phyloP scores from a whole-genome alignment of 2,113 vertebrate species.

The mouse (Mus musculus) region DNA sequence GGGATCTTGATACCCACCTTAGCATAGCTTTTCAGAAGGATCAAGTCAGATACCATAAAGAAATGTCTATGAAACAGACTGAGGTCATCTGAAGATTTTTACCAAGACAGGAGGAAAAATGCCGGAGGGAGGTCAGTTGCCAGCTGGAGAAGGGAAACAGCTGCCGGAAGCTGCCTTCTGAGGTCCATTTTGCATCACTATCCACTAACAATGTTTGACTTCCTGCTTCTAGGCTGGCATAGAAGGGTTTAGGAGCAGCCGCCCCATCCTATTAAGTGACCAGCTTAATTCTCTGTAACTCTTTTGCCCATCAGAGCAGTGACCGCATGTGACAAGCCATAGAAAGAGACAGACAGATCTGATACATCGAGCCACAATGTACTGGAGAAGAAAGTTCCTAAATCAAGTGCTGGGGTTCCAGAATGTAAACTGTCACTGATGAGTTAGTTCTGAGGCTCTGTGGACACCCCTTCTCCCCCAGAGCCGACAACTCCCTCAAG shows the following conservation, averaged over 20 bases:
- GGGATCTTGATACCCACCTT: background rate
- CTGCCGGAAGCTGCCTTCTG: slow-evolving; percentile 61
- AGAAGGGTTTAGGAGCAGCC: background rate
- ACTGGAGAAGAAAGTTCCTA: background rate
- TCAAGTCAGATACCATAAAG: slow-evolving; percentile 1
- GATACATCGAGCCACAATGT: background rate
- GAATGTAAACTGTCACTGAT: background rate
- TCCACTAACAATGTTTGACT: slow-evolving; percentile 56
- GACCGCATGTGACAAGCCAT: background rate
- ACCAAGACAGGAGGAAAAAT: background rate
- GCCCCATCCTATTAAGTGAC: background rate
- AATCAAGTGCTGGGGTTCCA: background rate
- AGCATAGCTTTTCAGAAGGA: background rate
- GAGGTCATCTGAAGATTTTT: slow-evolving; percentile 40
- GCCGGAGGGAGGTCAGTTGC: background rate
- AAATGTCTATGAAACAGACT: background rate
- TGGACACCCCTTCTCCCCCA: too few relatives aligned
- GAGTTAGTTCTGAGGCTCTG: background rate
- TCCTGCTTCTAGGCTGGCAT: background rate
- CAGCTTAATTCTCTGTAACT: background rate
- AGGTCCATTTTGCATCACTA: slow-evolving; percentile 24
- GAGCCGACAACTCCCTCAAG: background rate
- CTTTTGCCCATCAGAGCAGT: background rate
- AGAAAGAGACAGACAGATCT: background rate
- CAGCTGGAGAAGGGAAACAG: slow-evolving; percentile 49